phyloP scores from a whole-genome alignment of 2,797 vertebrate genomes.

The Dipus sagitta region DNA sequence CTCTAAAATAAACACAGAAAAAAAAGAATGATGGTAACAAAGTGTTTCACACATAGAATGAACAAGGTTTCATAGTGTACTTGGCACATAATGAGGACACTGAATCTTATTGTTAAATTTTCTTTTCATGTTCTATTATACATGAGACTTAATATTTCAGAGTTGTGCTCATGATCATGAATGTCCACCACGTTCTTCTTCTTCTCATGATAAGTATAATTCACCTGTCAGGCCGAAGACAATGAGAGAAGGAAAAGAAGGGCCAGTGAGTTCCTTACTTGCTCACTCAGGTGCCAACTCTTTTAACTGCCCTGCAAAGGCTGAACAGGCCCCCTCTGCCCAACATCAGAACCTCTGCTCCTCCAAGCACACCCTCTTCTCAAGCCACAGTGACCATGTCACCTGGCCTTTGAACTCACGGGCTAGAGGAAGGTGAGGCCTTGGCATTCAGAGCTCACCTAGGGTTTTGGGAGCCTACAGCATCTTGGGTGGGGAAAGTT shows the following conservation, averaged over 20 bases:
- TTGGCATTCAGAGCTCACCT: not conserved
- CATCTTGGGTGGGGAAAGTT: not conserved
- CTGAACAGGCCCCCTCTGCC: too few relatives aligned
- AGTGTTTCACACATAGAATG: not conserved
- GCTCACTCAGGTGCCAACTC: not conserved
- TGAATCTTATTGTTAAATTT: not conserved
- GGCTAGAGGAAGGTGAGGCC: slow-evolving; percentile 79
- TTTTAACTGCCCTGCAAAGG: too few relatives aligned
- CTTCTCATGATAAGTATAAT: slow-evolving; percentile 78
- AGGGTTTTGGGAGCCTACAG: not conserved
- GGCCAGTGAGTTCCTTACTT: not conserved
- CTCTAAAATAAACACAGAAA: too few relatives aligned
- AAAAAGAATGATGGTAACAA: not conserved
- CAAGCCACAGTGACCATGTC: not conserved
- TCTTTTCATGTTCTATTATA: not conserved
- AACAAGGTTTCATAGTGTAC: not conserved
- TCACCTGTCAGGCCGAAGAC: slow-evolving; percentile 74
- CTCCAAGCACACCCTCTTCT: not conserved
- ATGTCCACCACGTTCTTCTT: slow-evolving; percentile 76
- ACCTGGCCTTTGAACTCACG: slow-evolving; percentile 33
- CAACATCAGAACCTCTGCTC: not conserved
- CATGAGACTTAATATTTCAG: slow-evolving; percentile 77
- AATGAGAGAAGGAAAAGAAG: slow-evolving; percentile 28
- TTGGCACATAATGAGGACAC: not conserved
- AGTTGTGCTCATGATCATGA: slow-evolving; percentile 68